phyloP scores from a whole-genome alignment of 2,797 vertebrate genomes.

The Propithecus deckenii region DNA sequence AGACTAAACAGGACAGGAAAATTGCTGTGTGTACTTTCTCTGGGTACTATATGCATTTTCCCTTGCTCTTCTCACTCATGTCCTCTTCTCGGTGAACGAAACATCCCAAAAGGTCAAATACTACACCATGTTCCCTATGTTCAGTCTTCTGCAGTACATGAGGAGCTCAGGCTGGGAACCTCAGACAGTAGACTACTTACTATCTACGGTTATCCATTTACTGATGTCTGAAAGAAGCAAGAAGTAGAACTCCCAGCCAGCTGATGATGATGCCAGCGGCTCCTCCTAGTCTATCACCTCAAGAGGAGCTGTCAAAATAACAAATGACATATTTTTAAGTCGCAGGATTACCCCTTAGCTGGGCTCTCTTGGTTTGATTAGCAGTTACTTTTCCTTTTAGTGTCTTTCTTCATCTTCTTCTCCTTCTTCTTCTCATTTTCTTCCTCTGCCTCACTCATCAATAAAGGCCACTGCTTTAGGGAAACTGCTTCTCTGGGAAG shows the following conservation, averaged over 20 bases:
- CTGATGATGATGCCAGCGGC: not conserved
- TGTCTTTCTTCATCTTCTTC: constrained; percentile 39
- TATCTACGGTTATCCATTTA: not conserved
- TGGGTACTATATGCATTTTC: rapidly evolving
- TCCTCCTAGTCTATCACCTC: constrained; percentile 18
- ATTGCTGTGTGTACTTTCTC: not conserved
- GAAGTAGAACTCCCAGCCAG: not conserved
- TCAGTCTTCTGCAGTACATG: rapidly evolving
- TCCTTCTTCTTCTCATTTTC: constrained; percentile 53
- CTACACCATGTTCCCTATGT: not conserved
- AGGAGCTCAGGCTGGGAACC: not conserved
- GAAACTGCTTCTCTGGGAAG: constrained; percentile 18
- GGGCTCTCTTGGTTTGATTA: constrained; percentile 23
- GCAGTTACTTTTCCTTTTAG: constrained; percentile 18
- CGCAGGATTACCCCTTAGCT: not conserved
- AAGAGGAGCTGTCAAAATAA: constrained; percentile 64
- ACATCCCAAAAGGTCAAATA: not conserved
- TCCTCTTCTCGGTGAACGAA: not conserved
- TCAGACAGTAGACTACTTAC: not conserved
- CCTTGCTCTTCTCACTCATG: not conserved
- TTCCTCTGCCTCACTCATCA: constrained; percentile 36
- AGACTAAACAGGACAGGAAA: not conserved
- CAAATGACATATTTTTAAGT: constrained; percentile 49
- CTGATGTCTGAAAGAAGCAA: not conserved
- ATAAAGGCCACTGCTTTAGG: constrained; percentile 41